These are phyloP conservation scores for Apostichopus californicus DNA, from an alignment of 35 echinoderm and acorn worm species.

Conservation along the genomic window DNA sequence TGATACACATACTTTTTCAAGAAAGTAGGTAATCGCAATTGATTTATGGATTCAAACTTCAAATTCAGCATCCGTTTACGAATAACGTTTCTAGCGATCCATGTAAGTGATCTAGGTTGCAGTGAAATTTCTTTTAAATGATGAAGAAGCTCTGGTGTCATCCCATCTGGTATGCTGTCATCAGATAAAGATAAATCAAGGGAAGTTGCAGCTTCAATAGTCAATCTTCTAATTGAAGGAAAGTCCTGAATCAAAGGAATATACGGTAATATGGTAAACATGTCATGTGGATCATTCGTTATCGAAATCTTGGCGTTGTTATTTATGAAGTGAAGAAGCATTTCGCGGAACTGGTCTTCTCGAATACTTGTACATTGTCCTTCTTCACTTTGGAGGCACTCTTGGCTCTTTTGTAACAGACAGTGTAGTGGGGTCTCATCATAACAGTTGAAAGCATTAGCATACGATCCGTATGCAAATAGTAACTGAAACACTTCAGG, in stretches of 20 bases:
- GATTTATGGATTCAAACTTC: background rate
- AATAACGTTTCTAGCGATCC: slow-evolving; percentile 35
- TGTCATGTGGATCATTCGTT: slow-evolving; percentile 39
- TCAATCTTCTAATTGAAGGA: background rate
- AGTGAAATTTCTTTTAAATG: background rate
- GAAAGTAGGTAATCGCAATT: background rate
- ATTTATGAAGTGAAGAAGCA: slow-evolving; percentile 34
- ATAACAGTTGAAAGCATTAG: slow-evolving; percentile 62
- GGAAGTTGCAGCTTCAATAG: background rate
- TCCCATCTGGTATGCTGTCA: background rate
- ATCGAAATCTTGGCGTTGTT: slow-evolving; percentile 3
- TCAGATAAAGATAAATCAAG: slow-evolving; percentile 39
- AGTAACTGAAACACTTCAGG: slow-evolving; percentile 69
- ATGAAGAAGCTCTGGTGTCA: slow-evolving; percentile 15
- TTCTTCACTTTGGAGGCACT: slow-evolving; percentile 5
- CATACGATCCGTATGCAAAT: slow-evolving; percentile 72
- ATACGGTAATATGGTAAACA: slow-evolving; percentile 19
- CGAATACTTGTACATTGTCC: background rate
- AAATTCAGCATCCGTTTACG: slow-evolving; percentile 30
- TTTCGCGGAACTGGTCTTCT: background rate
- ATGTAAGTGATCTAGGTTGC: slow-evolving; percentile 38
- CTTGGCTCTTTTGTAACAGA: slow-evolving; percentile 53
- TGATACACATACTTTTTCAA: slow-evolving; percentile 23
- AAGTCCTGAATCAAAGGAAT: slow-evolving; percentile 44
- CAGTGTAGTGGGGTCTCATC: slow-evolving; percentile 78